These are phyloP conservation scores for Diaperis boleti DNA, from an alignment of 2,888 invertebrate species.

Conservation along the genomic window DNA sequence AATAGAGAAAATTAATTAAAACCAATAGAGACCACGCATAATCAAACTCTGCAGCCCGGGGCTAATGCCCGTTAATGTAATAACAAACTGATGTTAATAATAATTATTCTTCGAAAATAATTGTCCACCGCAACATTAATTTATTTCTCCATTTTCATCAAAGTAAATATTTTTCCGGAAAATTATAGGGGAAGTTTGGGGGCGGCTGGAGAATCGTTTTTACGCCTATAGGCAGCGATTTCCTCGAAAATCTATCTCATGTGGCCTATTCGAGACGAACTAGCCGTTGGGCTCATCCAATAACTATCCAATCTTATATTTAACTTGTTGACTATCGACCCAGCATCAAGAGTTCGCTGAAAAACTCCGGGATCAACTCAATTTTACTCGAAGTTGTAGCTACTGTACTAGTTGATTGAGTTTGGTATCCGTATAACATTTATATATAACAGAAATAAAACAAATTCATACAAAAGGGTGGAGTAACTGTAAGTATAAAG, in stretches of 20 bases:
- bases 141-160: slow-evolving; percentile 13
- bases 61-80: background rate
- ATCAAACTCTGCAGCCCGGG: background rate
- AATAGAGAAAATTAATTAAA: background rate
- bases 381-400: no score
- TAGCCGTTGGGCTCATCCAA: slow-evolving; percentile 19
- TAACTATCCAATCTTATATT: slow-evolving; percentile 23
- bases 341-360: background rate
- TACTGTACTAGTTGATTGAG: no score
- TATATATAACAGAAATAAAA: no score
- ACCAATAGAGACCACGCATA: background rate
- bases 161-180: slow-evolving; percentile 7
- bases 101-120: slow-evolving; percentile 2
- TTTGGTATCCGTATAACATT: no score
- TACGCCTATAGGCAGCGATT: slow-evolving; percentile 28
- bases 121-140: background rate
- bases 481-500: no score
- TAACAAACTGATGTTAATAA: slow-evolving; percentile 1
- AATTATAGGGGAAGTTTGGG: slow-evolving; percentile 14
- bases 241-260: slow-evolving; percentile 29
- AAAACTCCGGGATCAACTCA: background rate
- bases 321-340: slow-evolving; percentile 31
- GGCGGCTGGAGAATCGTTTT: slow-evolving; percentile 8
- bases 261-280: slow-evolving; percentile 18
- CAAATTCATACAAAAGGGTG: no score